Evolutionary conservation across 2,888 invertebrate species (phyloP).

Genomic region (Trachelus iudaicus): DNA sequence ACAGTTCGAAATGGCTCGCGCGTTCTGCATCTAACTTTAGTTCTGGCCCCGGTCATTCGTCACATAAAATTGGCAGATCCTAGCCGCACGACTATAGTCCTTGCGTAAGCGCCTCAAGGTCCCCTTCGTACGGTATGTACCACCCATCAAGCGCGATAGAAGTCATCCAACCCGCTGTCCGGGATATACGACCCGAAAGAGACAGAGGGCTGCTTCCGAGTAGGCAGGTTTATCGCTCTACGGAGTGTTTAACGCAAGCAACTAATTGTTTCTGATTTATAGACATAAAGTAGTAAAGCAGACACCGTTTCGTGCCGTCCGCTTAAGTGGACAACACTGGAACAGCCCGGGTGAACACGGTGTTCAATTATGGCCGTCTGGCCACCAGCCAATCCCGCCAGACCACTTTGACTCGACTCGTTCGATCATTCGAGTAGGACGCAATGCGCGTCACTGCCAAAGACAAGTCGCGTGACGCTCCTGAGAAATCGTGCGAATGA

Average conservation of each 20-base stretch:
- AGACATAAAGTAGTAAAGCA: slow-evolving; percentile 20
- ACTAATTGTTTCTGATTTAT: slow-evolving; percentile 51
- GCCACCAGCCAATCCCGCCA: slow-evolving; percentile 47
- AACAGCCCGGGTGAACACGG: slow-evolving; percentile 34
- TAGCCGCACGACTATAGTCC: neutral
- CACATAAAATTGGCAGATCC: neutral
- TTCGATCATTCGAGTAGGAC: slow-evolving; percentile 29
- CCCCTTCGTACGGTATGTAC: neutral
- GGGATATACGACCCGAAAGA: neutral
- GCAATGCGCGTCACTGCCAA: neutral
- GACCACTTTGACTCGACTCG: slow-evolving; percentile 38
- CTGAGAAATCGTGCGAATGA: neutral
- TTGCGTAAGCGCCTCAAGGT: neutral
- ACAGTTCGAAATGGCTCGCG: slow-evolving; percentile 47
- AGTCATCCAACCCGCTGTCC: neutral
- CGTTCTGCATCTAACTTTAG: slow-evolving; percentile 30
- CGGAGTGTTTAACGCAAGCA: slow-evolving; percentile 12
- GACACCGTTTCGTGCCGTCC: slow-evolving; percentile 16
- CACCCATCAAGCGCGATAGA: neutral
- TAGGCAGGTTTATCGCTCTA: neutral
- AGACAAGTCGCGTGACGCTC: neutral
- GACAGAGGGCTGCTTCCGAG: neutral
- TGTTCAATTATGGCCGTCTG: slow-evolving; percentile 52
- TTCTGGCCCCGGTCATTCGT: neutral
- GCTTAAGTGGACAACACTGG: slow-evolving; percentile 34